A percentile compares a stretch with the other conserved stretches of the same genome.
phyloP scores from a whole-genome alignment of 2,113 vertebrate species.

The Seriola quinqueradiata region DNA sequence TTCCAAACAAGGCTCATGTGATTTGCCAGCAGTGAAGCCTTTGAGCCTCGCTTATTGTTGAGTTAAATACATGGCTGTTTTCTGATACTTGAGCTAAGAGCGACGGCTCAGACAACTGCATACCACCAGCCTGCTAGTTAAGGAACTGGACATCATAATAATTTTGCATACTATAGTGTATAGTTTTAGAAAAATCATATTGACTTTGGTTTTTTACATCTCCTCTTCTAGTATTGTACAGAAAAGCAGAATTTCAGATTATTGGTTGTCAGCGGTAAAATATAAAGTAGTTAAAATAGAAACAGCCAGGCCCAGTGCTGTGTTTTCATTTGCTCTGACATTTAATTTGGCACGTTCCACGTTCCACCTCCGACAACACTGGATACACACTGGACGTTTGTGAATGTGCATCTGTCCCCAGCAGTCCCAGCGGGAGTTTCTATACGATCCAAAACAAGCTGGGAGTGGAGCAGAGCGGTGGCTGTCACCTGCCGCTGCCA shows the following conservation, averaged over 20 bases:
- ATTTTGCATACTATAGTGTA: neutral
- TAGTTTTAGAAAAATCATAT: neutral
- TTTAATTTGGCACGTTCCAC: conserved; percentile 39
- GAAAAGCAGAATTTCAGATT: neutral
- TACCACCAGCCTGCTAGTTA: neutral
- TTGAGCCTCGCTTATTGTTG: conserved; percentile 65
- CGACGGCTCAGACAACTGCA: conserved; percentile 12
- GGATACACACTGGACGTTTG: conserved; percentile 19
- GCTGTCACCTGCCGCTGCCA: conserved; percentile 62
- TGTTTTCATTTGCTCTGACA: conserved; percentile 48
- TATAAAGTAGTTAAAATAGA: neutral
- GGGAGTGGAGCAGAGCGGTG: conserved; percentile 9
- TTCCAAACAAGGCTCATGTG: conserved; percentile 42
- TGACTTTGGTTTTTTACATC: no score
- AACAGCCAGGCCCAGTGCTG: neutral
- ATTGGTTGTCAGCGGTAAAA: neutral
- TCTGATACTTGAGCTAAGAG: conserved; percentile 49
- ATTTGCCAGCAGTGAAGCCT: conserved; percentile 48
- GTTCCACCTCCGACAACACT: neutral
- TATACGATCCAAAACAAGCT: conserved; percentile 36
- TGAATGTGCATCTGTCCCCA: conserved; percentile 55
- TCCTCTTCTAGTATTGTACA: no score
- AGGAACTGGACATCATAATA: neutral
- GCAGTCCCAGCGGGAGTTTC: conserved; percentile 36
- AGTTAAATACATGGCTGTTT: conserved; percentile 46